Percentiles rank a stretch among this genome's conserved stretches.
phyloP scores from a whole-genome alignment of 2,113 vertebrate genomes.

The Cepphus grylle region DNA sequence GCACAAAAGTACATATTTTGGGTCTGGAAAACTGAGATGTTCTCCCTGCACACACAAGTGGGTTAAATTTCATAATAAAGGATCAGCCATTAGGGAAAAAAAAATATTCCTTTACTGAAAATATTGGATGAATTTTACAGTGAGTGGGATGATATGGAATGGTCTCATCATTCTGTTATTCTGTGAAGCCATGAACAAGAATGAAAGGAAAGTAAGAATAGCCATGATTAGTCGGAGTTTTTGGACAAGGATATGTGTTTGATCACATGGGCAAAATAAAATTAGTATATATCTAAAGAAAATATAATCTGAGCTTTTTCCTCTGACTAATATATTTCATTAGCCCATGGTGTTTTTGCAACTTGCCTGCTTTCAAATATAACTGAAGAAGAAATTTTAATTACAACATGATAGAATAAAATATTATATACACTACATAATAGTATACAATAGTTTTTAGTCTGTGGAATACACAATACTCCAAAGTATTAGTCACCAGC shows the following conservation, averaged over 20 bases:
- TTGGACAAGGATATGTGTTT: not conserved
- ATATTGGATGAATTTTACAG: not conserved
- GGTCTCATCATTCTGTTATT: not conserved
- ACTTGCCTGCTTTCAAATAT: not conserved
- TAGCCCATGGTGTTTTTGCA: not conserved
- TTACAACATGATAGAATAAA: not conserved
- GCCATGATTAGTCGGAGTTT: not conserved
- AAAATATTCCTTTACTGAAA: not conserved
- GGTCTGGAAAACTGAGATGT: slow-evolving; percentile 18
- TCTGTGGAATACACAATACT: not conserved
- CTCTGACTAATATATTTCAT: not conserved
- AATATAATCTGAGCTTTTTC: not conserved
- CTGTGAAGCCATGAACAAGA: not conserved
- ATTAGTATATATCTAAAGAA: not conserved
- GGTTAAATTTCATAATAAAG: slow-evolving; percentile 36
- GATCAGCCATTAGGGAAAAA: not conserved
- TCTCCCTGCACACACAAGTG: not conserved
- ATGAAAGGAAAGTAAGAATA: not conserved
- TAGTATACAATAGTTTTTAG: not conserved
- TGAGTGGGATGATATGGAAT: not conserved
- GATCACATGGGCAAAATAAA: not conserved
- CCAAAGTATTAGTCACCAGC: not conserved
- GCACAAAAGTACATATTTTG: slow-evolving; percentile 10
- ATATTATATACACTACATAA: not conserved
- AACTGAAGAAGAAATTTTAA: not conserved